Evolutionary conservation across 2,888 invertebrate species (phyloP).

Genomic region (Limulus polyphemus): DNA sequence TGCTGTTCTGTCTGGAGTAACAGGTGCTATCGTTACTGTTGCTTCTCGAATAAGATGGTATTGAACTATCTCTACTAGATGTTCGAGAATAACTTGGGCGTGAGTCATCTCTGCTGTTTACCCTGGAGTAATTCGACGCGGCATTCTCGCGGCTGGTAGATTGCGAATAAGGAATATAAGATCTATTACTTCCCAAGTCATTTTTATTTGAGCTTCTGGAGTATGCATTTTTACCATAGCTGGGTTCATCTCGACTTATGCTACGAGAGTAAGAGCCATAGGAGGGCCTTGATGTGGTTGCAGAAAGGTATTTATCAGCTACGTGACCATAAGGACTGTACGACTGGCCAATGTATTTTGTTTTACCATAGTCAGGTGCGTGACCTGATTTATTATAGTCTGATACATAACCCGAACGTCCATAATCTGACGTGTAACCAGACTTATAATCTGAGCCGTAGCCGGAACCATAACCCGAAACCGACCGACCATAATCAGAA

Average conservation of each 20-base stretch:
- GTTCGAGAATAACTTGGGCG: background rate
- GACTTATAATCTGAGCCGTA: constrained; percentile 24
- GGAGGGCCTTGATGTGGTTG: constrained; percentile 4
- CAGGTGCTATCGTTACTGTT: background rate
- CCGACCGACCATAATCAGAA: background rate
- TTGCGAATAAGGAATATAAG: background rate
- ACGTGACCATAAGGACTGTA: background rate
- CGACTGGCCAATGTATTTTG: constrained; percentile 2
- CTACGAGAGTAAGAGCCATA: constrained; percentile 15
- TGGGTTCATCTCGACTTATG: constrained; percentile 14
- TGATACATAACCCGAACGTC: constrained; percentile 18
- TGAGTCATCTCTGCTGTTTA: background rate
- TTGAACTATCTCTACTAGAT: background rate
- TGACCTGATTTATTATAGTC: constrained; percentile 19
- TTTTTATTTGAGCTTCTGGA: background rate
- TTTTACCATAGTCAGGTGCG: constrained; percentile 19
- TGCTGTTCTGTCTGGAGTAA: background rate
- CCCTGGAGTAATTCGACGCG: background rate
- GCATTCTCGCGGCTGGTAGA: background rate
- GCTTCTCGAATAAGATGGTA: background rate
- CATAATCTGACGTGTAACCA: constrained; percentile 22
- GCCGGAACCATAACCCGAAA: constrained; percentile 7
- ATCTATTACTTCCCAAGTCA: too few relatives aligned
- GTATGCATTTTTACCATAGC: background rate
- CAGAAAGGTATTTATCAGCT: background rate